Conservation (phyloP, 2,113 vertebrate species). For the Elephantulus edwardii region DNA sequence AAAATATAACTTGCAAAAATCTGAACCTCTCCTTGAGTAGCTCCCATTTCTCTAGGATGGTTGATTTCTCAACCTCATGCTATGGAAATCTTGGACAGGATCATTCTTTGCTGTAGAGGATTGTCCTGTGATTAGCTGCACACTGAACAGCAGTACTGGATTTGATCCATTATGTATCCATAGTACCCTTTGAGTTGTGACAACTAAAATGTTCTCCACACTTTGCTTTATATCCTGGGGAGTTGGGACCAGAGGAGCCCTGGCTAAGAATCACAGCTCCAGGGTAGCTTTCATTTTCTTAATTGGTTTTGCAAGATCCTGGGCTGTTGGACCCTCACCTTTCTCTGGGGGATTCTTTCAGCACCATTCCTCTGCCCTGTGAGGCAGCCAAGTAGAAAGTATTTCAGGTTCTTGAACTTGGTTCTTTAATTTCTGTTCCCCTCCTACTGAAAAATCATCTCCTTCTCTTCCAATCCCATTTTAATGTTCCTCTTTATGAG, state of each 20-base stretch:
- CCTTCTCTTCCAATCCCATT: background rate
- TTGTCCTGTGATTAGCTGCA: accelerated
- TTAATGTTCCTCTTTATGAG: background rate
- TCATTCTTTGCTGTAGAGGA: background rate
- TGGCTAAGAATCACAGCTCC: background rate
- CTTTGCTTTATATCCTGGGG: background rate
- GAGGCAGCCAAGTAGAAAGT: background rate
- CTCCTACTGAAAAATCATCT: background rate
- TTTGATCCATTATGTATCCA: background rate
- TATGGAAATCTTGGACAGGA: background rate
- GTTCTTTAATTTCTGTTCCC: background rate
- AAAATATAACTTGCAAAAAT: too few relatives aligned
- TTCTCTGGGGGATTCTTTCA: background rate
- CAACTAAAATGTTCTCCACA: background rate
- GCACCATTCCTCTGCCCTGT: background rate
- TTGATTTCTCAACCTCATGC: background rate
- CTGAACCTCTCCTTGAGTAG: background rate
- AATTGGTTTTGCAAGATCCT: background rate
- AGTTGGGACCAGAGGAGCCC: background rate
- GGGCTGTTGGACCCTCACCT: background rate
- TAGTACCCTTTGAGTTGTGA: background rate
- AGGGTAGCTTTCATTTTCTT: background rate
- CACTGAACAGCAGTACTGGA: background rate
- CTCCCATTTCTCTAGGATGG: too few relatives aligned
- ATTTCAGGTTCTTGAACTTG: background rate